Conservation (phyloP, 2,888 invertebrate genomes). For the Drosophila tanythrix region DNA sequence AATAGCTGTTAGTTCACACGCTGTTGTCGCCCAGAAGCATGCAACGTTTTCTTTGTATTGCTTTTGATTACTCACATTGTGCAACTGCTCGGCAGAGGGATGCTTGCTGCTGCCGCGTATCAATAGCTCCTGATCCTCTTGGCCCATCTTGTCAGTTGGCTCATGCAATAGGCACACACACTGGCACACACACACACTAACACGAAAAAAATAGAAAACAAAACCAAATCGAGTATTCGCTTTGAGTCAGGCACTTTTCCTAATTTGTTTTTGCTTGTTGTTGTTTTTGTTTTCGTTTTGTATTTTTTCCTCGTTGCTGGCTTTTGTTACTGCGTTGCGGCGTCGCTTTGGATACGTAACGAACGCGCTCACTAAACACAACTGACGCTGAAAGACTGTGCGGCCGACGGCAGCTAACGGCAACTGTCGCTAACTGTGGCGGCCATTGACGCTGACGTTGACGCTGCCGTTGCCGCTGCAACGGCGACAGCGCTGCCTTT, state of each 20-base stretch:
- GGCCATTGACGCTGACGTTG: conserved; percentile 48
- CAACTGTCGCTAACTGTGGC: conserved; percentile 28
- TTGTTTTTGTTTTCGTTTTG: neutral
- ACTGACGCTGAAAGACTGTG: conserved; percentile 58
- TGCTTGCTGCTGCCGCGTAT: conserved; percentile 75
- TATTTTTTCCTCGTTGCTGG: conserved; percentile 4
- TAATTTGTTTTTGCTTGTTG: conserved; percentile 1
- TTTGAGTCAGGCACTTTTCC: conserved; percentile 10
- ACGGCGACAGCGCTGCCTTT: conserved; percentile 24
- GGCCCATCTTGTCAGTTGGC: conserved; percentile 71
- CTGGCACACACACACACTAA: conserved; percentile 1
- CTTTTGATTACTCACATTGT: conserved; percentile 69
- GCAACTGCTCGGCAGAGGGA: conserved; percentile 77
- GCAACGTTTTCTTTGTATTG: conserved; percentile 16
- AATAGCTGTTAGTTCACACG: conserved; percentile 58
- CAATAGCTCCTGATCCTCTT: conserved; percentile 82
- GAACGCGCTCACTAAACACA: conserved; percentile 74
- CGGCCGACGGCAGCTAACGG: conserved; percentile 23
- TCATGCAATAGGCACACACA: conserved; percentile 2
- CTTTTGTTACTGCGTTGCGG: neutral
- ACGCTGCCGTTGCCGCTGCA: neutral
- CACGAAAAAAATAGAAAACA: conserved; percentile 1
- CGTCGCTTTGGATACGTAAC: conserved; percentile 50
- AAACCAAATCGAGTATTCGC: conserved; percentile 2
- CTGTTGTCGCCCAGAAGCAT: conserved; percentile 36